Evolutionary conservation across 2,797 vertebrate genomes (phyloP), one percentile per base, ranked within the genome.

Genomic region (Melanotaenia parkinsoni): DNA sequence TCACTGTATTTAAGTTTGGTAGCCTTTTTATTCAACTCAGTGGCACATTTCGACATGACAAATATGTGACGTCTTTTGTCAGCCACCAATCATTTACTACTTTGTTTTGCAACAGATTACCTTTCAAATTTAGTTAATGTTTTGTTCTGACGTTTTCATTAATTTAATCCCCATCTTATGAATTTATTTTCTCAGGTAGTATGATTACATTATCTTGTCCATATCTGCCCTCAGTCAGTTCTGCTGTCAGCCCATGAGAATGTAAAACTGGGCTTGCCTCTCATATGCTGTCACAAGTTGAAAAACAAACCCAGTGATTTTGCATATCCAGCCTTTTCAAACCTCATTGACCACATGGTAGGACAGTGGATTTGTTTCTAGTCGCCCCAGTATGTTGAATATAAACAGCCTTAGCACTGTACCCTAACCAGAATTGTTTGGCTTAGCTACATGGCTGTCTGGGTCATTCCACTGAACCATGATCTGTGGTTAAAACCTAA

Each of bases 401-500:
- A 26, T 92, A 89, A 95, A 93, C 88, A 90, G 87, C 72, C 82
- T 91, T 84, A 85, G 83, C 83, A 83, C 58, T 57, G 74, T 82
- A 76, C 68, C 79, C 82, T 88, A 83, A 84, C 80, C 77, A 63
- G 66, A 74, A 65, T 61, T 89, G 87, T 94, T 93, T 93, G 82
- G 77, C 67, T 63, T 91, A 81, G 72, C 85, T 81, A 89, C 88
- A 86, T 30, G 59, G 38, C 70, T 60, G 86, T 92, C 87, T 92
- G 89, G 83, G 83, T 80, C 81, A 65, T 43, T 70, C 43, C 64
- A 28, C 63, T 87, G 81, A 91, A 88, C 89, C 58, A 0, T 75
- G 70, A 72, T 68, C 0, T 1, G 54, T 63, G 65, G 28, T 80
- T 66, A 51, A 63, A 43, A 28, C 54, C 72, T 74, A 40, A 75